Evolutionary conservation across 2,113 vertebrate genomes (phyloP).

Genomic region (Dinomys branickii): DNA sequence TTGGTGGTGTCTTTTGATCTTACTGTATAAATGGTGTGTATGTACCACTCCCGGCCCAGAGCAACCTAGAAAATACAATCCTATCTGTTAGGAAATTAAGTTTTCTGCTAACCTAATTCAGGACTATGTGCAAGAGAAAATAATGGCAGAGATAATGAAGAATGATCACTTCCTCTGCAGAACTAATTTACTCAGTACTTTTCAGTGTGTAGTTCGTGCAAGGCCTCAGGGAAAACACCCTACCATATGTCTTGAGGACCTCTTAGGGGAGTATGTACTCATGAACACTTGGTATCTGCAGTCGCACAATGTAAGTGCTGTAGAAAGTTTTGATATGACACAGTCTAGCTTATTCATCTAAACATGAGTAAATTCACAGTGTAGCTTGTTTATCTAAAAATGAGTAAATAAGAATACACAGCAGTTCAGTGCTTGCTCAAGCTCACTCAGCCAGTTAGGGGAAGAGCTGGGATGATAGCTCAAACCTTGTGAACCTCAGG

Average conservation of each 20-base stretch:
- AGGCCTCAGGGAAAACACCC: neutral
- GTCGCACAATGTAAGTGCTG: neutral
- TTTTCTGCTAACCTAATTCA: neutral
- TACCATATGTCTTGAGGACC: neutral
- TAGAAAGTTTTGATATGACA: neutral
- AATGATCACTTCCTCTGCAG: neutral
- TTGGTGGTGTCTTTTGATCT: slow-evolving; percentile 90
- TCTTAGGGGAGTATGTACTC: neutral
- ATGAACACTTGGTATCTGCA: neutral
- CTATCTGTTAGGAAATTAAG: neutral
- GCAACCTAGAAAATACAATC: slow-evolving; percentile 88
- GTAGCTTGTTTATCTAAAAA: neutral
- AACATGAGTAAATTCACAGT: neutral
- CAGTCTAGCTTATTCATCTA: neutral
- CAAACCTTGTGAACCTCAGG: neutral
- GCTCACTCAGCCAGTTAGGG: neutral
- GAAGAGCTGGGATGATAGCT: neutral
- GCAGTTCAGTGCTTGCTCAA: neutral
- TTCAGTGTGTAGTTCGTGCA: neutral
- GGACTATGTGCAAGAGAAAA: neutral
- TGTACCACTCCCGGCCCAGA: slow-evolving; percentile 95
- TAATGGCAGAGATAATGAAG: neutral
- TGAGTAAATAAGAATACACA: neutral
- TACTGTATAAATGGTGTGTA: slow-evolving; percentile 96
- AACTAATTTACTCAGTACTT: neutral